Percentiles rank a stretch among this genome's conserved stretches.
These are phyloP conservation scores for Galeruca laticollis DNA, from an alignment of 2,888 invertebrate species.

Conservation along the genomic window DNA sequence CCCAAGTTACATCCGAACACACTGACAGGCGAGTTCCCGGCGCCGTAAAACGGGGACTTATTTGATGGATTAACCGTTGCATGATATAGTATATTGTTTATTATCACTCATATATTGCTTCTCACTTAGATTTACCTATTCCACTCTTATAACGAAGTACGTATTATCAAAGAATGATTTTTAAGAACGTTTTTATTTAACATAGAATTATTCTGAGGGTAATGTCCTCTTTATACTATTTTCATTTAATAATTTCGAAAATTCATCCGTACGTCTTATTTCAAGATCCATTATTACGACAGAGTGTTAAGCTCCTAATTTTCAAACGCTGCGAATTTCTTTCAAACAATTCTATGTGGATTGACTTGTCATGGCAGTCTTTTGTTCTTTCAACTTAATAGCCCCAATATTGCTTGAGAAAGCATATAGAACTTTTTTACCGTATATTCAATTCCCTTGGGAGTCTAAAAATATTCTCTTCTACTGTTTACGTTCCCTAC, in stretches of 20 bases:
- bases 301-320: not conserved
- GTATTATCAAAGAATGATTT: too few relatives aligned
- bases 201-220: too few relatives aligned
- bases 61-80: too few relatives aligned
- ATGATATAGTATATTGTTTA: too few relatives aligned
- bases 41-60: too few relatives aligned
- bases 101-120: too few relatives aligned
- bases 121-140: too few relatives aligned
- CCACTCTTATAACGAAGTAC: too few relatives aligned
- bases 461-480: not conserved
- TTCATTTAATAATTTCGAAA: not conserved
- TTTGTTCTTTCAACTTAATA: not conserved
- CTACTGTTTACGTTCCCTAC: not conserved
- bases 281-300: not conserved
- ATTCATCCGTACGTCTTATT: not conserved
- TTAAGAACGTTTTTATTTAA: too few relatives aligned
- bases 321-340: not conserved
- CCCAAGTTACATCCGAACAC: too few relatives aligned
- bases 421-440: not conserved
- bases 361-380: not conserved
- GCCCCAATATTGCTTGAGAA: not conserved
- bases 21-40: too few relatives aligned
- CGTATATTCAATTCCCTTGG: not conserved
- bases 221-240: not conserved
- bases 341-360: conserved; percentile 2